Base-by-base conservation (phyloP, 2,797 vertebrate species). In the Champsocephalus gunnari region DNA sequence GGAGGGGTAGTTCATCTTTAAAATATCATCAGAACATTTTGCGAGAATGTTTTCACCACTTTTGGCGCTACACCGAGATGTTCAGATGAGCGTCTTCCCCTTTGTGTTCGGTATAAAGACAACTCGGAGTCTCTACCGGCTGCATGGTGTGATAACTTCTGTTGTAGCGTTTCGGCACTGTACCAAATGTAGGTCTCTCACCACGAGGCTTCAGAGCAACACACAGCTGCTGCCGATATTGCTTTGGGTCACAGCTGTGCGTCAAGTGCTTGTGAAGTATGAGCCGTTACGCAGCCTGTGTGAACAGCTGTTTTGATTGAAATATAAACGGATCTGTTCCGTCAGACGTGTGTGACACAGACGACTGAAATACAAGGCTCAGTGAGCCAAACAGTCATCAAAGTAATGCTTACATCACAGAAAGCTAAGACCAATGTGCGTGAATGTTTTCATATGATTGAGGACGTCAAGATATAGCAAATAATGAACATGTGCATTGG, bases 11-110 rank as follows among this genome's bases (percentile, higher is more conserved):
- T 14, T 34, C 10, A 56, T 34, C 19, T 8, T 10, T n/a, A n/a
- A 2, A 21, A 13, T 28, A 62, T 69, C 32, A 63, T 34, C 19
- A 76, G 66, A 28, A 77, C 10, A 32, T 69, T 45, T 44, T 72
- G 62, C 28, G 66, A 71, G 21, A 2, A 13, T 13, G 19, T 43
- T 41, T 54, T 54, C 8, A 50, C n/a, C 11, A 3, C n/a, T 32
- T 16, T 45, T 17, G 51, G 28, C 16, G 44, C 11, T 9, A 19
- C 60, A 51, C 16, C 60, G 65, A 1, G 10, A 49, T 3, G 44
- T 24, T 24, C 13, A 38, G 17, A 57, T 47, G 9, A 14, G 49
- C 9, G 5, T 21, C 51, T 16, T 54, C 2, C 17, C 28, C 41
- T 16, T 3, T 34, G 44, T 44, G 19, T 5, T 58, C 17, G 10